Percentiles rank a stretch among this genome's conserved stretches.
These are phyloP conservation scores for Sesamia nonagrioides DNA, from an alignment of 1,140 invertebrate genomes.

Conservation along the genomic window DNA sequence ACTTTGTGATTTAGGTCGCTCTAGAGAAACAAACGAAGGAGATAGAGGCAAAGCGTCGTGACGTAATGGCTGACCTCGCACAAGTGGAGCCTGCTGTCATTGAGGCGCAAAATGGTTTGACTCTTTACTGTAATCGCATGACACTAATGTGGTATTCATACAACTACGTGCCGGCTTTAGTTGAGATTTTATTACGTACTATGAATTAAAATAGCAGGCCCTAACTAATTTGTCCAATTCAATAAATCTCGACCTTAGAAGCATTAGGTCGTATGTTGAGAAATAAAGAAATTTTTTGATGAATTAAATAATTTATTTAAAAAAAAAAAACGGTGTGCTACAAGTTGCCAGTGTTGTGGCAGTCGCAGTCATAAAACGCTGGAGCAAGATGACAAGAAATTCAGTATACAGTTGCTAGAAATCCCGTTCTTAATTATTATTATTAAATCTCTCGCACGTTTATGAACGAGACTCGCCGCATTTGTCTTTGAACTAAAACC, in stretches of 20 bases:
- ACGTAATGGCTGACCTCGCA: slow-evolving; percentile 97
- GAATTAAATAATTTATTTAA: background rate
- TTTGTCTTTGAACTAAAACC: slow-evolving; percentile 19
- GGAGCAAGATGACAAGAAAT: background rate
- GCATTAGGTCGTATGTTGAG: too few relatives aligned
- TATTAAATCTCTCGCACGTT: too few relatives aligned
- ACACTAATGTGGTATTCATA: slow-evolving; percentile 1
- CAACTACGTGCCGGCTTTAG: slow-evolving; percentile 16
- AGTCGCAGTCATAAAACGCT: background rate
- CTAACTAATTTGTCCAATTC: background rate
- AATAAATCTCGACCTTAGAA: too few relatives aligned
- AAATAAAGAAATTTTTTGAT: background rate
- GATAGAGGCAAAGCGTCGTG: slow-evolving; percentile 96
- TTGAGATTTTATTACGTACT: background rate
- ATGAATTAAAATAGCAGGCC: background rate
- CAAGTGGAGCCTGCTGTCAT: slow-evolving; percentile 99
- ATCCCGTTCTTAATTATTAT: too few relatives aligned
- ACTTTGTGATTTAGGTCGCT: slow-evolving; percentile 73
- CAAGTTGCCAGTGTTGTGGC: background rate
- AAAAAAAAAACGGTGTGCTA: background rate
- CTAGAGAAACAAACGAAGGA: slow-evolving; percentile 96
- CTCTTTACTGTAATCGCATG: slow-evolving; percentile 61
- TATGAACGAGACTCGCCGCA: too few relatives aligned
- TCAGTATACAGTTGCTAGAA: background rate
- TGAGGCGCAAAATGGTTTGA: slow-evolving; percentile 98